phyloP scores from a whole-genome alignment of 2,113 vertebrate genomes.

The Echinops telfairi region DNA sequence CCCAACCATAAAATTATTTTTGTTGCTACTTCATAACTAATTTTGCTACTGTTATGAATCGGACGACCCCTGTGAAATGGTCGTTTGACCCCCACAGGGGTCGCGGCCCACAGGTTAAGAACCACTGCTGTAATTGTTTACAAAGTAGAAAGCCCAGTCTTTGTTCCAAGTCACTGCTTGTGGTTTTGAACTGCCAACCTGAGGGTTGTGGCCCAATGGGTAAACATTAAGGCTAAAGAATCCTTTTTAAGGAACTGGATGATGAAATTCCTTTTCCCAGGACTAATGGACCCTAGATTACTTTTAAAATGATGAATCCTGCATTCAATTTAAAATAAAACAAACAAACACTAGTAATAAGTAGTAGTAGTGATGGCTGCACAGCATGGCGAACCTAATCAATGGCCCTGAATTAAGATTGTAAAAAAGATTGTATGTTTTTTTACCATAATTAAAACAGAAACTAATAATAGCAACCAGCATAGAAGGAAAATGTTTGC shows the following conservation, averaged over 20 bases:
- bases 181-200: too few relatives aligned
- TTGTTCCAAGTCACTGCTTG: too few relatives aligned
- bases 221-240: too few relatives aligned
- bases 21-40: too few relatives aligned
- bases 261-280: slow-evolving; percentile 21
- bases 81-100: too few relatives aligned
- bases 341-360: background rate
- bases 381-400: background rate
- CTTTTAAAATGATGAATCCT: slow-evolving; percentile 37
- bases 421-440: background rate
- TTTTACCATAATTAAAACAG: background rate
- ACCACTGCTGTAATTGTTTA: too few relatives aligned
- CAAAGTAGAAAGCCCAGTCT: too few relatives aligned
- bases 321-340: slow-evolving; percentile 32
- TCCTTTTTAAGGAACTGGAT: background rate
- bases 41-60: too few relatives aligned
- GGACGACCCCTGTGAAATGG: too few relatives aligned
- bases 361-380: background rate
- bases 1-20: too few relatives aligned
- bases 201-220: too few relatives aligned
- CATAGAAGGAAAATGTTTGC: slow-evolving; percentile 15
- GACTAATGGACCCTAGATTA: background rate
- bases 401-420: background rate
- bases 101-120: too few relatives aligned
- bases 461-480: background rate